Evolutionary conservation across 1,140 invertebrate species (phyloP).

Genomic region (Leptopilina clavipes): DNA sequence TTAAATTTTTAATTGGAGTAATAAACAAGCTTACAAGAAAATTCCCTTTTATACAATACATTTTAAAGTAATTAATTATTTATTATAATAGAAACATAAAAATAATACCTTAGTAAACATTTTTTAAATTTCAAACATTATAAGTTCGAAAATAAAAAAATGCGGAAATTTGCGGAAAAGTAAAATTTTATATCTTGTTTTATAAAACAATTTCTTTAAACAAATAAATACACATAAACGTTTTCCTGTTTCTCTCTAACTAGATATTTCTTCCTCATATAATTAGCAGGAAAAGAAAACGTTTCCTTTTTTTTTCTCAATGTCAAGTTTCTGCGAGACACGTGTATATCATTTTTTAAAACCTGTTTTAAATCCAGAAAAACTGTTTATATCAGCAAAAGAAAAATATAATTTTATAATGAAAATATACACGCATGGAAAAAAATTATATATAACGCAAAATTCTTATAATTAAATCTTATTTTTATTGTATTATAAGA

Average conservation of each 20-base stretch:
- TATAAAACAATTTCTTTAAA: background rate
- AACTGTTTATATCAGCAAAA: conserved; percentile 13
- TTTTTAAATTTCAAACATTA: too few species aligned
- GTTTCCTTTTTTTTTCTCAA: conserved; percentile 10
- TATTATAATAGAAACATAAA: too few species aligned
- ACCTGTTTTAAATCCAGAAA: background rate
- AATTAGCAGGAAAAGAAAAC: conserved; percentile 13
- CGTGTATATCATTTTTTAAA: background rate
- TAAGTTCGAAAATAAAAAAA: too few species aligned
- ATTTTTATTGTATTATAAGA: too few species aligned
- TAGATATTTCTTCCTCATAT: conserved; percentile 11
- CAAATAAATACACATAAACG: background rate
- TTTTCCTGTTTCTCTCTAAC: background rate
- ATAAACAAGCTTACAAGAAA: too few species aligned
- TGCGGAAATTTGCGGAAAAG: too few species aligned
- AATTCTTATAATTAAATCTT: too few species aligned
- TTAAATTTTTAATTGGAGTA: too few species aligned
- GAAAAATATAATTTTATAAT: background rate
- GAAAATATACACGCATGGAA: background rate
- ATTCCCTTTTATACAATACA: too few species aligned
- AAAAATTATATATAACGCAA: background rate
- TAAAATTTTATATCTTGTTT: too few species aligned
- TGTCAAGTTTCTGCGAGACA: conserved; percentile 8
- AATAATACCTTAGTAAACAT: too few species aligned
- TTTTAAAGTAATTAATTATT: too few species aligned